Conservation (phyloP, 2,888 invertebrate genomes). For the Corythucha ciliata region DNA sequence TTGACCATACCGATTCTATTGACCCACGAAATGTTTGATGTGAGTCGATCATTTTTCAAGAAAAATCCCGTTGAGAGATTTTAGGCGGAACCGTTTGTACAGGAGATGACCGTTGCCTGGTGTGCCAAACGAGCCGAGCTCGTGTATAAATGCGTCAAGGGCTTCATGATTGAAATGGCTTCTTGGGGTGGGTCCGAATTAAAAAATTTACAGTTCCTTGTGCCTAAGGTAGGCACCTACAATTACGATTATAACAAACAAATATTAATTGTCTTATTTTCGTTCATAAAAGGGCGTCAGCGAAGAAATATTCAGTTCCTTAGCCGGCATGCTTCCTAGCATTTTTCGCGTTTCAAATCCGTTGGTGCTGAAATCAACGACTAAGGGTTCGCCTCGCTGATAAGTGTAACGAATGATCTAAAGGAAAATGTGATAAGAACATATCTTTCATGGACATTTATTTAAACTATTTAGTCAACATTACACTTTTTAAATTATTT, state of each 20-base stretch:
- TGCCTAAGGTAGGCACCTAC: conserved; percentile 57
- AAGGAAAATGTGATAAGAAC: no score
- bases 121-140: conserved; percentile 92
- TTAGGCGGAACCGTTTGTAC: conserved; percentile 12
- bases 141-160: conserved; percentile 97
- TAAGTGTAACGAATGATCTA: no score
- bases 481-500: no score
- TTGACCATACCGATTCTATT: conserved; percentile 87
- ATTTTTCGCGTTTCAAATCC: conserved; percentile 95
- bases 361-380: conserved; percentile 58
- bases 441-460: no score
- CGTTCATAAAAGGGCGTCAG: conserved; percentile 56
- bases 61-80: not conserved
- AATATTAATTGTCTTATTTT: conserved; percentile 10
- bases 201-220: conserved; percentile 75
- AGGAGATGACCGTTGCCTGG: conserved; percentile 95
- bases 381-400: no score
- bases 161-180: conserved; percentile 97
- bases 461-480: no score
- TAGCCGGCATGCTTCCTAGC: conserved; percentile 80
- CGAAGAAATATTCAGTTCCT: conserved; percentile 66
- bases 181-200: conserved; percentile 85
- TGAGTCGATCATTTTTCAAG: conserved; percentile 41
- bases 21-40: conserved; percentile 89
- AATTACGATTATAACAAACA: conserved; percentile 8